Evolutionary conservation across 2,888 invertebrate species (phyloP), one percentile per base, ranked within the genome.

Genomic region (Venusia cambrica): DNA sequence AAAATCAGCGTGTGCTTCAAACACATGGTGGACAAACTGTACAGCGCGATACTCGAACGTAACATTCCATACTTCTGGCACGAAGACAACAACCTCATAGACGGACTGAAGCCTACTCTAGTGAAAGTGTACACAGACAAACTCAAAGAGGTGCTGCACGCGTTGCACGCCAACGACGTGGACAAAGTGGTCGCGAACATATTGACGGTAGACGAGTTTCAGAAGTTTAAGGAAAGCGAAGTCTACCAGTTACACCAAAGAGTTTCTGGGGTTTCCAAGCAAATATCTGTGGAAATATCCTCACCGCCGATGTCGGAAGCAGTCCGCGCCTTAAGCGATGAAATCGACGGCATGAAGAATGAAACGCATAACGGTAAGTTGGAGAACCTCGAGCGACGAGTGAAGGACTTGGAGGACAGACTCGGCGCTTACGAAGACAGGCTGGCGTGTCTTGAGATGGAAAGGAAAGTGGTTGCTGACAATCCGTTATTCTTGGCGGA

Each of bases 31-130:
- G 56, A 73, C 15, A 73, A 73, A 15, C 38, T 84, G 0, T 53
- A 72, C 34, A 41, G 48, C 2, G 77, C 79, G 0, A 44, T 84
- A 4, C 45, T 56, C 8, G 43, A 52, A 0, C 73, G 72, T 31
- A 58, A 59, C 2, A 84, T 84, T 5, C 68, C 59, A 0, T 84
- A 76, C 54, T 84, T 69, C 38, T 84, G 84, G 84, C 65, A 84
- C 17, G 38, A 64, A 5, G 52, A 66, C 0, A 68, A 77, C 38
- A 84, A 84, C 38, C 59, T 84, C 5, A 73, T 84, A 0, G 69
- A 60, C 1, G 54, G 69, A 3, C 42, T 89, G 1, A 74, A 69
- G 9, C 57, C 64, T 0, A 56, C 59, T 0, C 45, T 73, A 0
- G 62, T 72, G 18, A 58, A 59, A 6, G 48, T 71, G 1, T 84